Evolutionary conservation across 2,888 invertebrate genomes (phyloP), one percentile per base, ranked within the genome.

Genomic region (Orthosia incerta): DNA sequence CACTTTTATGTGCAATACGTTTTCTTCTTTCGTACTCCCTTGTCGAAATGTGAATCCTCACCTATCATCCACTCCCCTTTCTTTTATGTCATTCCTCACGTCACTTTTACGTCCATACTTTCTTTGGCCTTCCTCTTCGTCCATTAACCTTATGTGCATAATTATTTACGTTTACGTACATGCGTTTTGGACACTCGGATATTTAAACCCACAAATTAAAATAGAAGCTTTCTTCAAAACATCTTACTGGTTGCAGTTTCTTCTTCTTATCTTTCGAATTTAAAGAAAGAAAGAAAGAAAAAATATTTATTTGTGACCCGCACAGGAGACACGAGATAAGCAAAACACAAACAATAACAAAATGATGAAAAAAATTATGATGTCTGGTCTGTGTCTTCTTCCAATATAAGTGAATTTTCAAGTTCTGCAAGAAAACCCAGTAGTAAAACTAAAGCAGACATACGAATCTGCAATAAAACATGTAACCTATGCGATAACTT

Each of bases 401-500:
- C 5, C 7, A 51, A 51, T 16, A 11, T 3, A 57, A n/a, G 5
- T 59, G 1, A 57, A 12, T 11, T 60, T 9, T 3, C 3, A 55
- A 79, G 3, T 20, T 16, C 3, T 16, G 16, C 13, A 70, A 72
- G 67, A 51, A 39, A 83, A 73, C 1, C 59, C 60, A 31, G 31
- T 0, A 0, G 23, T 53, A 60, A 63, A 60, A 72, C 62, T 26
- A 71, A 83, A 77, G 51, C 12, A 55, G 18, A 56, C 15, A 3
- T 53, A 62, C 46, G 51, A 66, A 73, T 74, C 63, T 71, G 63
- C 23, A 26, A 86, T 77, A 78, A 81, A 73, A 63, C 66, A 74
- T 64, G 78, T 86, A 86, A 87, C 70, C 79, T 82, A 82, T 65
- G 39, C 26, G 88, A 87, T 87, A 87, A 64, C 69, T 13, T 85